These are phyloP conservation scores for Drymodes brunneopygia DNA, from an alignment of 2,113 vertebrate genomes.

Conservation along the genomic window DNA sequence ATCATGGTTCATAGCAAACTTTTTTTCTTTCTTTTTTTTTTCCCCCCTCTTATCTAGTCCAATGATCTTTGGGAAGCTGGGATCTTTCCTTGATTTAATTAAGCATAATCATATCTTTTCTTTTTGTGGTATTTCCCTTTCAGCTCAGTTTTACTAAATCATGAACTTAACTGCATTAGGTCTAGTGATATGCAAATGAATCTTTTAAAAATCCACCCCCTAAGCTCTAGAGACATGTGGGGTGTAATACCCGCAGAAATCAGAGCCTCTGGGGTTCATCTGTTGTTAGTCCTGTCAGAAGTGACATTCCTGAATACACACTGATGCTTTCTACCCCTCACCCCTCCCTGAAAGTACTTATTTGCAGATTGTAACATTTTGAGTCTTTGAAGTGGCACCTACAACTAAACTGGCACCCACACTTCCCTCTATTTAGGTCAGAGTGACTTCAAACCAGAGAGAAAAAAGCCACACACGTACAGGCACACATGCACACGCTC, in stretches of 20 bases:
- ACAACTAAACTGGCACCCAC: constrained; percentile 23
- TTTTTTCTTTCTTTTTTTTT: too few species aligned
- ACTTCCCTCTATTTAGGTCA: constrained; percentile 32
- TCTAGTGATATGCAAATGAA: constrained; percentile 1
- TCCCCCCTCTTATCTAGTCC: accelerated
- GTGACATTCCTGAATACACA: neutral
- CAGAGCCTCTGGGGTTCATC: neutral
- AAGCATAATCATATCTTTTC: neutral
- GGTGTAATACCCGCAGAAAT: neutral
- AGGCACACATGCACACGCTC: neutral
- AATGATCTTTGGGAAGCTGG: neutral
- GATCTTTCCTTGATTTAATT: neutral
- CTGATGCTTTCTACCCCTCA: neutral
- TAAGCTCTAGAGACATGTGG: neutral
- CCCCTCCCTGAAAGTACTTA: neutral
- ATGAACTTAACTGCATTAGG: neutral
- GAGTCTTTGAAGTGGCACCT: constrained; percentile 47
- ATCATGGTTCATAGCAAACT: neutral
- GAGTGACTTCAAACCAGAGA: neutral
- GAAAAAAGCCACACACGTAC: neutral
- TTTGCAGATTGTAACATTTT: neutral
- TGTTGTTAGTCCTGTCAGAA: neutral
- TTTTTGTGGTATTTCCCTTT: neutral
- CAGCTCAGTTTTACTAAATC: constrained; percentile 6
- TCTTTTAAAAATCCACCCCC: constrained; percentile 44